phyloP scores from a whole-genome alignment of 2,888 invertebrate species.

The Tridacna crocea region DNA sequence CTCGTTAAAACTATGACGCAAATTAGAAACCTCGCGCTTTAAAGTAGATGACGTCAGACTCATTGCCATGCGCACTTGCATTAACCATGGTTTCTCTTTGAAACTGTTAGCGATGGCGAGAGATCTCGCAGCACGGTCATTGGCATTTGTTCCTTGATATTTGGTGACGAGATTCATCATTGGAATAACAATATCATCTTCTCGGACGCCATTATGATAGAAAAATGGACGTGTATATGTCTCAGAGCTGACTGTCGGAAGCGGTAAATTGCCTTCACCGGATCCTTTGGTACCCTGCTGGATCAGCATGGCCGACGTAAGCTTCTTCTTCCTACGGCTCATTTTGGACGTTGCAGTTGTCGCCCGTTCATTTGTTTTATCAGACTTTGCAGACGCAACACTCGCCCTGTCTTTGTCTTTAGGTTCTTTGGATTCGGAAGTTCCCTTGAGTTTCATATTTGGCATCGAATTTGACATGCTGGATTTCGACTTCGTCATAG shows the following conservation, averaged over 20 bases:
- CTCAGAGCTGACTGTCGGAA: constrained; percentile 78
- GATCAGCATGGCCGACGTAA: constrained; percentile 68
- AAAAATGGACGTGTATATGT: constrained; percentile 78
- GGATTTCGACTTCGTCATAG: constrained; percentile 40
- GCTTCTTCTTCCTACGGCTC: constrained; percentile 55
- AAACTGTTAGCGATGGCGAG: constrained; percentile 82
- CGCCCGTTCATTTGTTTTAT: constrained; percentile 49
- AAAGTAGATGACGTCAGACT: constrained; percentile 78
- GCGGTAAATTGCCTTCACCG: constrained; percentile 76
- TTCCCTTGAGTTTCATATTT: constrained; percentile 48
- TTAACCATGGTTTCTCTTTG: constrained; percentile 83
- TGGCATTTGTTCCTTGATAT: constrained; percentile 77
- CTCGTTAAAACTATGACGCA: constrained; percentile 60
- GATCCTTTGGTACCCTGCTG: constrained; percentile 70
- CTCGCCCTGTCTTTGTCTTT: constrained; percentile 42
- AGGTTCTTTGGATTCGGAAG: constrained; percentile 6
- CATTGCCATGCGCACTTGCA: constrained; percentile 82
- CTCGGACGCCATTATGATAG: constrained; percentile 75
- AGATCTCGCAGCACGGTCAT: constrained; percentile 82
- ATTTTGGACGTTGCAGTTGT: constrained; percentile 44
- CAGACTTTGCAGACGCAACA: constrained; percentile 56
- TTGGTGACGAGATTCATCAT: constrained; percentile 76
- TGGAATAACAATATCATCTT: constrained; percentile 73
- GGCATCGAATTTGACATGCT: constrained; percentile 46
- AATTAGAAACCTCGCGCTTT: constrained; percentile 68